These are phyloP conservation scores for Octopus sinensis DNA, from an alignment of 1,140 invertebrate species.

Conservation along the genomic window DNA sequence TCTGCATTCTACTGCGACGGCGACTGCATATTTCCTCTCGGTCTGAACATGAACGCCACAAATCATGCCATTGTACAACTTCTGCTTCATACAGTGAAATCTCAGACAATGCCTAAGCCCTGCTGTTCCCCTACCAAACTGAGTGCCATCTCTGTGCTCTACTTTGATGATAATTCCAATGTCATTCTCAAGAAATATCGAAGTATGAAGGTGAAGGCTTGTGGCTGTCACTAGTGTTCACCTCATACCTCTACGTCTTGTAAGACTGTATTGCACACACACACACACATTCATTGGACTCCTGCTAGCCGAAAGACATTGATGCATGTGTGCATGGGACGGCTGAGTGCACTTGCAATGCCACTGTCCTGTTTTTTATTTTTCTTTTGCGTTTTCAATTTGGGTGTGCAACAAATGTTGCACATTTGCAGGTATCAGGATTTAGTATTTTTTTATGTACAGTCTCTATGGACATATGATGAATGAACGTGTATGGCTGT, in stretches of 20 bases:
- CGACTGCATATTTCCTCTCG: slow-evolving; percentile 64
- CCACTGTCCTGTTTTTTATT: no score
- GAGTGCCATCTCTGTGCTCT: slow-evolving; percentile 65
- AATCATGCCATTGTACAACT: slow-evolving; percentile 72
- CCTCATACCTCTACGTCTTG: not conserved
- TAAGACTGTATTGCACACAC: not conserved
- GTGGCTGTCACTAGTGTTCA: slow-evolving; percentile 65
- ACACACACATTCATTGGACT: not conserved
- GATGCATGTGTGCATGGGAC: no score
- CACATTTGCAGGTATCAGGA: no score
- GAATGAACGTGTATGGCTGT: no score
- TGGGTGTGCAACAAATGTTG: no score
- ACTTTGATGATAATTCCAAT: slow-evolving; percentile 66
- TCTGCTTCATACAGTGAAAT: slow-evolving; percentile 65
- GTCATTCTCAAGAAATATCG: slow-evolving; percentile 69
- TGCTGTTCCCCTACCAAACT: slow-evolving; percentile 70
- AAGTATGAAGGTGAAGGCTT: slow-evolving; percentile 68
- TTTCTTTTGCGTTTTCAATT: no score
- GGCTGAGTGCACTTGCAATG: no score
- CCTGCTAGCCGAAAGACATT: no score
- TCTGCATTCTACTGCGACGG: slow-evolving; percentile 68
- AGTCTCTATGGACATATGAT: no score
- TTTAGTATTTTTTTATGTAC: no score
- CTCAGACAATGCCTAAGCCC: slow-evolving; percentile 62
- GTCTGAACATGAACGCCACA: slow-evolving; percentile 63